Evolutionary conservation across 1,140 invertebrate genomes (phyloP).

Genomic region (Tribolium madens): DNA sequence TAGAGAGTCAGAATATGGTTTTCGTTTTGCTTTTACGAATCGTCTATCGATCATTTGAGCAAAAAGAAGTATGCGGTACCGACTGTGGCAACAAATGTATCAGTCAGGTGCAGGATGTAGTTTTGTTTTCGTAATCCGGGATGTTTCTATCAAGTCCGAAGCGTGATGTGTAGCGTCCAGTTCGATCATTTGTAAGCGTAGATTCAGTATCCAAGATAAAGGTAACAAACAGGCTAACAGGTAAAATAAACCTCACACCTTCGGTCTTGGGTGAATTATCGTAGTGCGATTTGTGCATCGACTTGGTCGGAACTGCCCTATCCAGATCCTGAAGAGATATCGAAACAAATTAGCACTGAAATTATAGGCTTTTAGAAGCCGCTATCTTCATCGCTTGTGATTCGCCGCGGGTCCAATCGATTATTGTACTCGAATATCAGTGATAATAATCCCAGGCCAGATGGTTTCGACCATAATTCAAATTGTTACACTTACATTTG

Average conservation of each 20-base stretch:
- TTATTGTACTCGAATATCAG: slow-evolving; percentile 59
- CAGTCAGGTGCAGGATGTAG: slow-evolving; percentile 6
- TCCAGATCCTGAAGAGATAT: slow-evolving; percentile 61
- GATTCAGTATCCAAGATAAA: slow-evolving; percentile 42
- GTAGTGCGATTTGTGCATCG: slow-evolving; percentile 54
- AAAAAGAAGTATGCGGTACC: not conserved
- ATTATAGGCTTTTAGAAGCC: slow-evolving; percentile 66
- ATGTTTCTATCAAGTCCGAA: slow-evolving; percentile 33
- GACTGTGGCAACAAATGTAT: not conserved
- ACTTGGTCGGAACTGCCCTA: slow-evolving; percentile 48
- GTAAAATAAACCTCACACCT: slow-evolving; percentile 55
- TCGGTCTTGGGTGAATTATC: slow-evolving; percentile 53
- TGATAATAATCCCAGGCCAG: slow-evolving; percentile 60
- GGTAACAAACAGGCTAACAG: slow-evolving; percentile 44
- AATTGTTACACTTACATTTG: slow-evolving; percentile 61
- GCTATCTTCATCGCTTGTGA: slow-evolving; percentile 63
- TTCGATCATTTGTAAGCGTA: slow-evolving; percentile 27
- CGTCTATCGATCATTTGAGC: not conserved
- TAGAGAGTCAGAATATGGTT: too few relatives aligned
- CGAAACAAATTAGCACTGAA: slow-evolving; percentile 65
- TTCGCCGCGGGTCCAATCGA: slow-evolving; percentile 63
- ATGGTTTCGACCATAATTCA: slow-evolving; percentile 62
- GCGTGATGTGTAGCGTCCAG: slow-evolving; percentile 31
- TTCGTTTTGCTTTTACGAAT: not conserved
- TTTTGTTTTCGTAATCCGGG: slow-evolving; percentile 26